Percentiles rank a stretch among this genome's conserved stretches.
These are phyloP conservation scores for Cryptotermes secundus DNA, from an alignment of 1,140 invertebrate species.

Conservation along the genomic window DNA sequence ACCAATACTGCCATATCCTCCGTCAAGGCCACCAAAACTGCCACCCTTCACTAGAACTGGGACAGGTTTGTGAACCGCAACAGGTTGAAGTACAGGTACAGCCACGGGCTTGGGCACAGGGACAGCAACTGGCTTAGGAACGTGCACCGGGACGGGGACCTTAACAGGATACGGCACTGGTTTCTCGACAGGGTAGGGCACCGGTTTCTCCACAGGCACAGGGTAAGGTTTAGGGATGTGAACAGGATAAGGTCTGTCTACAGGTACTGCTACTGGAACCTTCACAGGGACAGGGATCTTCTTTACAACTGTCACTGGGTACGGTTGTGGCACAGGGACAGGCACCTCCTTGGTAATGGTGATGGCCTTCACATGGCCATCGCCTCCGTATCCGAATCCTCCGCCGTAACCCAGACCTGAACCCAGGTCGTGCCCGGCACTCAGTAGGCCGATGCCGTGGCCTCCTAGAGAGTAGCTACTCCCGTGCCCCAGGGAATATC, in stretches of 20 bases:
- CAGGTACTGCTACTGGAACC: conserved; percentile 42
- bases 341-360: conserved; percentile 53
- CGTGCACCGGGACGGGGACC: conserved; percentile 27
- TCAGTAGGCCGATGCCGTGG: background rate
- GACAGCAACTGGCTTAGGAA: conserved; percentile 28
- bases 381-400: conserved; percentile 25
- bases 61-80: conserved; percentile 23
- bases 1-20: background rate
- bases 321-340: conserved; percentile 33
- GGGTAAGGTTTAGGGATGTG: conserved; percentile 33
- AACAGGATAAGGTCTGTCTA: conserved; percentile 36
- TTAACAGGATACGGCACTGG: conserved; percentile 34
- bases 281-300: conserved; percentile 31
- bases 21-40: background rate
- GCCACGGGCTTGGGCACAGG: conserved; percentile 28
- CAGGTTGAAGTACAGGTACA: conserved; percentile 27
- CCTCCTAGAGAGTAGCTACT: conserved; percentile 24
- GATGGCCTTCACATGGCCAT: conserved; percentile 48
- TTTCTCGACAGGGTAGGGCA: conserved; percentile 37
- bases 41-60: conserved; percentile 23
- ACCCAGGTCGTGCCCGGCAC: conserved; percentile 17
- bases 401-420: background rate
- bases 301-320: conserved; percentile 24
- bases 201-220: conserved; percentile 31
- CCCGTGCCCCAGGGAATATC: background rate